Evolutionary conservation across 1,140 invertebrate species (phyloP), one percentile per base, ranked within the genome.

Genomic region (Wiebesia pumilae): DNA sequence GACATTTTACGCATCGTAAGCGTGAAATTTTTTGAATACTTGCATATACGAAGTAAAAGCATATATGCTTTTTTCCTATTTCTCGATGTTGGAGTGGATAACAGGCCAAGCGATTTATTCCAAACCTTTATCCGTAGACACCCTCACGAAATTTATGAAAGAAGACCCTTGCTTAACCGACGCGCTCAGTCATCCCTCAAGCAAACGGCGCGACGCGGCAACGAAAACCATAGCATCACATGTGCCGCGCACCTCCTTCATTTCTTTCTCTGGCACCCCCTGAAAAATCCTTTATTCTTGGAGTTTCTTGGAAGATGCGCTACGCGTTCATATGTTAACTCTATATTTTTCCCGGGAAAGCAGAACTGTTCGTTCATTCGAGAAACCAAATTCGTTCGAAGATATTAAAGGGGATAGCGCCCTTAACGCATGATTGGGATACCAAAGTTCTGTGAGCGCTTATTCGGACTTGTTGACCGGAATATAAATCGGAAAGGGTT

Each of bases 71-170:
- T n/a, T 79, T 0, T 21, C 71, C 33, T 73, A 47, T 91, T 90
- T 90, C 88, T 88, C 90, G 89, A 91, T 90, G 90, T 91, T 90
- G 89, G 88, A 93, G 91, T 92, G 92, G 92, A 93, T 93, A 93
- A 93, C 92, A 90, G 90, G 89, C 89, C 90, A 89, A 93, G 90
- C 92, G 91, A 94, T 94, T 93, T 93, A 93, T 94, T 91, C 90
- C 91, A 92, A 93, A 93, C 90, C 92, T 92, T 93, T 93, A 93
- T 93, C 91, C 91, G 9, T 43, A 83, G 89, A 69, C 71, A 30
- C 91, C 91, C 91, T 92, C 89, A 51, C 30, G 91, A 93, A 93
- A 94, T 94, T 94, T 94, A 94, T 94, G 93, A 94, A 94, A 93
- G 92, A 93, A 93, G 92, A 92, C 92, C 91, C 90, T 90, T 92